These are phyloP conservation scores for Atethmia centrago DNA, from an alignment of 2,888 invertebrate species.

Conservation along the genomic window DNA sequence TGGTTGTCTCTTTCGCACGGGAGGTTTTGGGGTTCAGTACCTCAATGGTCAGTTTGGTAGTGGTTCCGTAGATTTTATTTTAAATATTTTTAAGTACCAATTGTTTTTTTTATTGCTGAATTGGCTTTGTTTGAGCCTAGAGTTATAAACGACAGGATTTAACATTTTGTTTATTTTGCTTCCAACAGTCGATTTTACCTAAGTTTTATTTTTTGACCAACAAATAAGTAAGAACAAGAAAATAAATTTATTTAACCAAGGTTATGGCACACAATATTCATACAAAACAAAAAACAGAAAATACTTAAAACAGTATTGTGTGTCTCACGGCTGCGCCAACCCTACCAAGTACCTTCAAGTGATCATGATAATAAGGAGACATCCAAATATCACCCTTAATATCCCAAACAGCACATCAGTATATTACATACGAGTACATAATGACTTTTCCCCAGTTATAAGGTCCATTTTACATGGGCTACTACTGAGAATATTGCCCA, in stretches of 20 bases:
- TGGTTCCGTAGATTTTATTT: conserved; percentile 44
- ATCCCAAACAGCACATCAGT: no score
- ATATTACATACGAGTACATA: not conserved
- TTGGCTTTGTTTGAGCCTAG: not conserved
- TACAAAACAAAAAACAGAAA: no score
- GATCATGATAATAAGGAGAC: not conserved
- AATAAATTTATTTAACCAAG: no score
- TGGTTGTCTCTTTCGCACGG: conserved; percentile 78
- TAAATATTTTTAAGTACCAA: not conserved
- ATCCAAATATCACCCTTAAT: no score
- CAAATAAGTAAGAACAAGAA: not conserved
- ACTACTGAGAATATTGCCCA: not conserved
- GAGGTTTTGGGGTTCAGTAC: conserved; percentile 60
- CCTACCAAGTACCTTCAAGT: no score
- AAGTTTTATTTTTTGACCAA: not conserved
- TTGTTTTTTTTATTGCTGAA: not conserved
- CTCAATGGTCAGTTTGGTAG: conserved; percentile 9
- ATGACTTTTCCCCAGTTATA: not conserved
- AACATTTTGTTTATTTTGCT: not conserved
- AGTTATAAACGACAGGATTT: not conserved
- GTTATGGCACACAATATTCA: no score
- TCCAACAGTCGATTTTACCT: not conserved
- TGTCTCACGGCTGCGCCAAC: no score
- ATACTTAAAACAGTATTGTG: no score
- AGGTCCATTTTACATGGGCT: no score